A percentile compares a stretch with the other conserved stretches of the same genome.
These are phyloP conservation scores for Eulimnadia texana DNA, from an alignment of 1,140 invertebrate species.

Conservation along the genomic window DNA sequence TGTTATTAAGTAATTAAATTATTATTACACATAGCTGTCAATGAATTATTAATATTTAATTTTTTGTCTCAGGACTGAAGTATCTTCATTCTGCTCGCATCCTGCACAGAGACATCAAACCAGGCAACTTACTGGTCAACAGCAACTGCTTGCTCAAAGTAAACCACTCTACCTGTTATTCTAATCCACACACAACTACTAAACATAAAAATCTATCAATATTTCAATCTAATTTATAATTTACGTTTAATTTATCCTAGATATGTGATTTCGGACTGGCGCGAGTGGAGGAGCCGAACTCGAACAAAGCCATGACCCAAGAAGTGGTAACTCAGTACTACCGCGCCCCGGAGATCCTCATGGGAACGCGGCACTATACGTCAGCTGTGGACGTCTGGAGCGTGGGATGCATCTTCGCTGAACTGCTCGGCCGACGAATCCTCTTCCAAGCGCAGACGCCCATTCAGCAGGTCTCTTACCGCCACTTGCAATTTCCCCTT, in stretches of 20 bases:
- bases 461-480: conserved; percentile 53
- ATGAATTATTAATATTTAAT: no score
- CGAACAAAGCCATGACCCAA: conserved; percentile 90
- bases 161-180: conserved; percentile 21
- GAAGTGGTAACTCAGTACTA: conserved; percentile 99
- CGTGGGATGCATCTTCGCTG: conserved; percentile 98
- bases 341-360: conserved; percentile 92
- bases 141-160: conserved; percentile 96
- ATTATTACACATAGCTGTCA: no score
- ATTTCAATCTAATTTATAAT: neutral
- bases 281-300: conserved; percentile 83
- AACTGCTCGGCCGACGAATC: conserved; percentile 83
- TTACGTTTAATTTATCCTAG: conserved; percentile 28
- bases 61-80: conserved; percentile 62
- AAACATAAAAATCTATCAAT: neutral
- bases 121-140: conserved; percentile 96
- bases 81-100: conserved; percentile 96
- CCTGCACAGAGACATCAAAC: conserved; percentile 96
- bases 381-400: conserved; percentile 96
- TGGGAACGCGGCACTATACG: conserved; percentile 95
- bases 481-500: no score
- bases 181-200: no score
- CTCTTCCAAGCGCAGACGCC: conserved; percentile 93
- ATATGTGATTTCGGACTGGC: conserved; percentile 98
- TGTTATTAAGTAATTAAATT: no score